Evolutionary conservation across 2,113 vertebrate species (phyloP), one percentile per base, ranked within the genome.

Genomic region (Pollimyrus isidori): DNA sequence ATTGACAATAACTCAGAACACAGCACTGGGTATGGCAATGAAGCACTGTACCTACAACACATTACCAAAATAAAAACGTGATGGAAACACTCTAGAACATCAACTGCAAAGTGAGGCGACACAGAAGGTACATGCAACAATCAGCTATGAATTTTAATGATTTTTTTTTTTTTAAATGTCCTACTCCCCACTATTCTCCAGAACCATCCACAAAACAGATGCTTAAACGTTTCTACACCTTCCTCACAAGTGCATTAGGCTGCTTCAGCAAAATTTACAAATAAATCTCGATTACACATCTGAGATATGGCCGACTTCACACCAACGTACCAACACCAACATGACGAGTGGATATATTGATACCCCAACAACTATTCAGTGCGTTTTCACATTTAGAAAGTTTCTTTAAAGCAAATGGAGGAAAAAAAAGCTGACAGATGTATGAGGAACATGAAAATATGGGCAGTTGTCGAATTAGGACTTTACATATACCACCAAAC

Each of bases 191-290:
- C 19, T 35, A 35, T 15, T 87, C 15, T 52, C 30, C 35, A 56
- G 46, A 50, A 49, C 21, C 26, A 42, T 53, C 73, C 53, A 86
- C 35, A 80, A 39, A 58, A 48, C 23, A 87, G 76, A 88, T 15
- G 58, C 52, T 69, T 90, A 87, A 65, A 89, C 88, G 1, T 69
- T 69, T 69, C 62, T 69, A 26, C 62, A 45, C 42, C 49, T 85
- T 49, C 46, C 46, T 7, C 50, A 53, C 50, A 42, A 7, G 19
- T 21, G 90, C 62, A 89, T 92, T 90, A 93, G 76, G 58, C 62
- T 92, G 11, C 58, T 83, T 91, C 89, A 91, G 88, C 84, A 91
- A 90, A 69, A 91, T 87, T 39, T 88, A 89, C 86, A 92, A 15
- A 87, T 39, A 52, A 89, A 48, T 39, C 53, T 65, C 35, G 56